These are phyloP conservation scores for Nasonia oneida DNA, from an alignment of 2,888 invertebrate genomes.

Conservation along the genomic window DNA sequence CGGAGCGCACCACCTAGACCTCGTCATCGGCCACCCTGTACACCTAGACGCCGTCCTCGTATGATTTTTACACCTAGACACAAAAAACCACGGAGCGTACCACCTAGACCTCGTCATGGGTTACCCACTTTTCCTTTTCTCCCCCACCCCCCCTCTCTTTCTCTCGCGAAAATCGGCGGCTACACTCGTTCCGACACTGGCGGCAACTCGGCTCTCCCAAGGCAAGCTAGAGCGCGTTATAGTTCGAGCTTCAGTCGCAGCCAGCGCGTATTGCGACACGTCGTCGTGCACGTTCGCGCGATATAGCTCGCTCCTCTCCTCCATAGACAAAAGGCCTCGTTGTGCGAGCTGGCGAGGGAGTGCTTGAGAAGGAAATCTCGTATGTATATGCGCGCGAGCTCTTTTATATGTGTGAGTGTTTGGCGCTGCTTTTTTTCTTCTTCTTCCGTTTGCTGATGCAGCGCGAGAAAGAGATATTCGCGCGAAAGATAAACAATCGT, in stretches of 20 bases:
- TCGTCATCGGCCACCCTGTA: too few species aligned
- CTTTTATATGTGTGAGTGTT: neutral
- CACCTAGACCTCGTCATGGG: too few species aligned
- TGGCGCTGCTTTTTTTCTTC: neutral
- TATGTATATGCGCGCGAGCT: neutral
- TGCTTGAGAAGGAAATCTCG: neutral
- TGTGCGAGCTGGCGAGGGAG: neutral
- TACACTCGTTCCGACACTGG: neutral
- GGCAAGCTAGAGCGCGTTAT: neutral
- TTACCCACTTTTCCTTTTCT: neutral
- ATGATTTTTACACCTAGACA: too few species aligned
- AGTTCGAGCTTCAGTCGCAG: neutral
- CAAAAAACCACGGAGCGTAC: too few species aligned
- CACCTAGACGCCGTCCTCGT: too few species aligned
- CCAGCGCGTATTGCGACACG: constrained; percentile 2
- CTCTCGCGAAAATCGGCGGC: neutral
- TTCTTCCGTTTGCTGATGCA: neutral
- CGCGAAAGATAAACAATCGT: neutral
- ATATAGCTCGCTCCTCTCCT: neutral
- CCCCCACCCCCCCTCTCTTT: neutral
- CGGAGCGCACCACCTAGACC: too few species aligned
- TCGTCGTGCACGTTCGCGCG: constrained; percentile 24
- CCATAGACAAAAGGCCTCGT: constrained; percentile 28
- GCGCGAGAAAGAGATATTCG: neutral
- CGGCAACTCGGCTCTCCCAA: constrained; percentile 3